Evolutionary conservation across 2,113 vertebrate species (phyloP), one percentile per base, ranked within the genome.

Genomic region (Phaethon lepturus): DNA sequence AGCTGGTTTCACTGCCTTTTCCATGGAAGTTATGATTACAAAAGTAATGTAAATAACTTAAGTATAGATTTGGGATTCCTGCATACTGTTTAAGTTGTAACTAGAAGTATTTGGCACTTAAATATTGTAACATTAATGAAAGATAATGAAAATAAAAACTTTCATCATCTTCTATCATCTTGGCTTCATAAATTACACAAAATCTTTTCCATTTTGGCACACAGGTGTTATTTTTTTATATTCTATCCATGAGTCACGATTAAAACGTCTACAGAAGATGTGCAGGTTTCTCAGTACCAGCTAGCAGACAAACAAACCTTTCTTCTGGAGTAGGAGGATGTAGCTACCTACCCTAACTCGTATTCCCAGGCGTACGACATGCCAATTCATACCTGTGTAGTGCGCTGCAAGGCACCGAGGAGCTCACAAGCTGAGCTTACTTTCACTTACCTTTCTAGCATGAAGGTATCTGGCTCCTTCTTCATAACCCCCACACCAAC

Each of bases 331-430:
- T 6, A 73, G 71, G 35, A 87, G 56, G 44, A 33, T 0, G 1
- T 6, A 26, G 38, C 45, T 77, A 11, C 0, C 55, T 71, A 20
- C 0, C 0, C n/a, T 7, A 7, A 31, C 17, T 18, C 59, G 7
- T n/a, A 26, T 35, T 78, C 44, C 13, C 31, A 79, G 52, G 60
- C 33, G 17, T 11, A 5, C n/a, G 31, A 24, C 5, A 0, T 7
- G 9, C 9, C 5, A 17, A 13, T 23, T 28, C 10, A 9, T 7
- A 23, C 16, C n/a, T 25, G 5, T 17, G 1, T 3, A 13, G 26
- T 18, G 7, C 3, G 1, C 53, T 25, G 1, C 1, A 10, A 67
- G 5, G 25, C 24, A 12, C 52, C 6, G 4, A 22, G 14, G 67
- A 69, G 11, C 7, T 8, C 11, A 29, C 29, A 47, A 2, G 7